These are phyloP conservation scores for Hyposoter dolosus DNA, from an alignment of 2,888 invertebrate species.

Conservation along the genomic window DNA sequence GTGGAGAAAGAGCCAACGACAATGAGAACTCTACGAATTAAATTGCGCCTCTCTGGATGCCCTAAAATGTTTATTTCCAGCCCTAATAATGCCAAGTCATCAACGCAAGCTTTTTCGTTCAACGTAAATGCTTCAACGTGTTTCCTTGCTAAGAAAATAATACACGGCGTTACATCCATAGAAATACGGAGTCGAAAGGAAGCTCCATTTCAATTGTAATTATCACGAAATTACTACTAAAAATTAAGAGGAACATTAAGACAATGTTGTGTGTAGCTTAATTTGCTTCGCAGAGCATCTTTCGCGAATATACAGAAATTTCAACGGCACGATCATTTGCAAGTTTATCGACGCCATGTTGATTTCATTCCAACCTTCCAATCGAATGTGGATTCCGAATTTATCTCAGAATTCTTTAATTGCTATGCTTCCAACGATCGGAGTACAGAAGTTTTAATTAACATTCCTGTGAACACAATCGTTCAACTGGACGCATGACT, in stretches of 20 bases:
- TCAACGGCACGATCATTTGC: neutral
- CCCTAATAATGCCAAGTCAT: constrained; percentile 34
- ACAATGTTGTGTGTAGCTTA: neutral
- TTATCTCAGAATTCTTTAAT: neutral
- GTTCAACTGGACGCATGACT: neutral
- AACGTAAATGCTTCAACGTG: constrained; percentile 24
- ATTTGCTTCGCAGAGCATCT: neutral
- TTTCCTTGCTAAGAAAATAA: constrained; percentile 12
- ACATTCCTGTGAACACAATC: neutral
- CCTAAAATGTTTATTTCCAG: constrained; percentile 53
- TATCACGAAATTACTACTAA: neutral
- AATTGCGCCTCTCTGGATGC: constrained; percentile 30
- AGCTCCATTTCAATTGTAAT: constrained; percentile 21
- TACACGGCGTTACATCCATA: neutral
- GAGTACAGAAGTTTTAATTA: neutral
- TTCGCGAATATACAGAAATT: neutral
- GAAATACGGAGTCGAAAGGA: neutral
- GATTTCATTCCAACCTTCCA: neutral
- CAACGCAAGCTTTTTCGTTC: constrained; percentile 33
- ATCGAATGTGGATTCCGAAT: neutral
- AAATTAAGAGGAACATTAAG: neutral
- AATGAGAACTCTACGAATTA: constrained; percentile 45
- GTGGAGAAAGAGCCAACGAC: constrained; percentile 16
- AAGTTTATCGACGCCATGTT: neutral
- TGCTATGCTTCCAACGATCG: neutral